A percentile compares a stretch with the other conserved stretches of the same genome.
Evolutionary conservation across 2,113 vertebrate genomes (phyloP).

Genomic region (Leucopsar rothschildi): DNA sequence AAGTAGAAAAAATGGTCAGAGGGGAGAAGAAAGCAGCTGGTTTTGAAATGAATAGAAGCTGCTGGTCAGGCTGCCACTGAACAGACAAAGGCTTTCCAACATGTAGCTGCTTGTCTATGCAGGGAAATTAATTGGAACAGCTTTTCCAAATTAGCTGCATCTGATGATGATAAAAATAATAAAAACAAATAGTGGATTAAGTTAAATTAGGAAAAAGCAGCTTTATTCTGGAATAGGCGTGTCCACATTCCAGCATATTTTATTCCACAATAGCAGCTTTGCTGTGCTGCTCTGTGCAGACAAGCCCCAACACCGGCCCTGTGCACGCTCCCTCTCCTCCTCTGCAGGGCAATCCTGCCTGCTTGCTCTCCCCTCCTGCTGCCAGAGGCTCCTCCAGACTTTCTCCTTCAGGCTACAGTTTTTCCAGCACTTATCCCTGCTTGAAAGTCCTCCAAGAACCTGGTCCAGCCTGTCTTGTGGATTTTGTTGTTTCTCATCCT

Average conservation of each 20-base stretch:
- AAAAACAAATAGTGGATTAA: slow-evolving; percentile 71
- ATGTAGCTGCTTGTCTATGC: slow-evolving; percentile 55
- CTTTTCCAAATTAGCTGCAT: slow-evolving; percentile 69
- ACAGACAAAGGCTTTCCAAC: slow-evolving; percentile 60
- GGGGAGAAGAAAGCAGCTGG: slow-evolving; percentile 38
- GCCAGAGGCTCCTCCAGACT: background rate
- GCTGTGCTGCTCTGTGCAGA: slow-evolving; percentile 2
- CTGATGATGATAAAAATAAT: slow-evolving; percentile 70
- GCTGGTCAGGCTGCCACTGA: slow-evolving; percentile 54
- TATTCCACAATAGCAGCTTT: slow-evolving; percentile 64
- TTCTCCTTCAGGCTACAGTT: background rate
- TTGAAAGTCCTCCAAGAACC: background rate
- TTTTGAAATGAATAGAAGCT: slow-evolving; percentile 53
- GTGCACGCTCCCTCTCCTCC: background rate
- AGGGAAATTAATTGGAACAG: slow-evolving; percentile 64
- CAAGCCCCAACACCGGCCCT: slow-evolving; percentile 21
- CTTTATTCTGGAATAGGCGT: slow-evolving; percentile 64
- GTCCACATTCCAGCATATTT: slow-evolving; percentile 66
- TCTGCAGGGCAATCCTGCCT: slow-evolving; percentile 34
- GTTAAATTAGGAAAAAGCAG: slow-evolving; percentile 68
- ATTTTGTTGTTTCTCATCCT: background rate
- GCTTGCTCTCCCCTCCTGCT: background rate
- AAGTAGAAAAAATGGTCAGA: slow-evolving; percentile 22
- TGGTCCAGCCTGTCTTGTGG: background rate
- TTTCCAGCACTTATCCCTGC: background rate